Percentiles rank a stretch among this genome's conserved stretches.
Conservation (phyloP, 1,140 invertebrate species). For the Heliothis subflexa region DNA sequence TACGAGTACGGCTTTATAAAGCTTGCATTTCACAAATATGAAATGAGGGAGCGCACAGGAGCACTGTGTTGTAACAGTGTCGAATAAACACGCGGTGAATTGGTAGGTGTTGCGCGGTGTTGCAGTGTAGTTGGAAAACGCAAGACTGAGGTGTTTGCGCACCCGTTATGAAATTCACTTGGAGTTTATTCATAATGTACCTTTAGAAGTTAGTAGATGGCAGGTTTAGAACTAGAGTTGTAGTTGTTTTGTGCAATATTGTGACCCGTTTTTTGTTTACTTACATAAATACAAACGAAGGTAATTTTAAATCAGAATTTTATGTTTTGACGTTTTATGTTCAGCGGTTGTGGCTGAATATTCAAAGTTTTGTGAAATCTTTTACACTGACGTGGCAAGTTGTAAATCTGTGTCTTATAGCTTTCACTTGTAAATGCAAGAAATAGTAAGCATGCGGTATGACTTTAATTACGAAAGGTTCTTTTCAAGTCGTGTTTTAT, state of each 20-base stretch:
- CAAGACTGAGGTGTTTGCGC: constrained; percentile 20
- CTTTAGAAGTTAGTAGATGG: constrained; percentile 8
- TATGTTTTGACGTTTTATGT: constrained; percentile 27
- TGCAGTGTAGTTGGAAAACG: constrained; percentile 37
- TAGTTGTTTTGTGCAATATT: constrained; percentile 1
- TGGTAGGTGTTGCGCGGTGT: not conserved
- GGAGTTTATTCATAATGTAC: constrained; percentile 42
- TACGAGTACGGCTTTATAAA: constrained; percentile 46
- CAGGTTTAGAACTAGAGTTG: constrained; percentile 1
- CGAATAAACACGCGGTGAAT: not conserved
- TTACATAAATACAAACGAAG: constrained; percentile 16
- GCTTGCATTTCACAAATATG: constrained; percentile 40
- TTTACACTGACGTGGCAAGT: constrained; percentile 1
- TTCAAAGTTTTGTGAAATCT: constrained; percentile 14
- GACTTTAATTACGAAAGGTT: no score
- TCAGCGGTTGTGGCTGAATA: constrained; percentile 24
- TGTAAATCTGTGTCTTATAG: not conserved
- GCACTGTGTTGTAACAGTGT: constrained; percentile 27
- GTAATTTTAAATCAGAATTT: constrained; percentile 29
- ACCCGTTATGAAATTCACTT: constrained; percentile 46
- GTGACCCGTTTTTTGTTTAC: constrained; percentile 10
- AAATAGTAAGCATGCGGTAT: no score
- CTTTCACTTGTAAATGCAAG: not conserved
- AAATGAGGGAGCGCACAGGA: constrained; percentile 4
- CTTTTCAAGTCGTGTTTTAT: no score